These are phyloP conservation scores for Chlorodrepanis virens DNA, from an alignment of 2,113 vertebrate genomes.

Conservation along the genomic window DNA sequence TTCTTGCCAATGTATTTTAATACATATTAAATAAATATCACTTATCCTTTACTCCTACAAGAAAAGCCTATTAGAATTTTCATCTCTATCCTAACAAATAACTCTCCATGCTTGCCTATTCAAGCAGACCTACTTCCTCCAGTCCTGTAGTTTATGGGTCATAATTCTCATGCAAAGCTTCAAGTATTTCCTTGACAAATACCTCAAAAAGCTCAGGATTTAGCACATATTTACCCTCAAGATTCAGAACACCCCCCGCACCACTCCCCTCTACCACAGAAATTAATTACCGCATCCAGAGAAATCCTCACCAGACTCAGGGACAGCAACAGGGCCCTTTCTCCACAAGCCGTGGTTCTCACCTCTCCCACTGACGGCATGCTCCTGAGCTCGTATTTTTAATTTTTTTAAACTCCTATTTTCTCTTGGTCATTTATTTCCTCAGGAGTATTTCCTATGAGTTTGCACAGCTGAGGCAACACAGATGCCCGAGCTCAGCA, in stretches of 20 bases:
- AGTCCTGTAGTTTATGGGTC: neutral
- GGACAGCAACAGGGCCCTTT: neutral
- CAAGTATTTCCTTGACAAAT: neutral
- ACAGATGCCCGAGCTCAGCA: neutral
- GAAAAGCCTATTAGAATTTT: neutral
- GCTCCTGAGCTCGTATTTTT: neutral
- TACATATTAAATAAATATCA: neutral
- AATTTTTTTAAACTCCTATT: neutral
- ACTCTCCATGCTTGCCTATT: neutral
- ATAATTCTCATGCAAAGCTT: neutral
- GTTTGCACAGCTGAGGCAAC: neutral
- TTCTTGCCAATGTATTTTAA: neutral
- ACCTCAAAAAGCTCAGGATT: neutral
- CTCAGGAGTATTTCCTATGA: neutral
- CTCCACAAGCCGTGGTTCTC: neutral
- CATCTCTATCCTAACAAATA: neutral
- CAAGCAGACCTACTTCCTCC: neutral
- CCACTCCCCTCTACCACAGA: neutral
- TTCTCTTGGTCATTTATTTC: neutral
- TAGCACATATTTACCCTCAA: neutral
- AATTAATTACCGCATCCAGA: rapidly evolving
- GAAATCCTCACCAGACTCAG: neutral
- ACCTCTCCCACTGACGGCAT: neutral
- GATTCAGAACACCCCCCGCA: neutral
- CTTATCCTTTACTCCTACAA: neutral